Conservation (phyloP, 2,797 vertebrate species). For the Crotalus adamanteus region DNA sequence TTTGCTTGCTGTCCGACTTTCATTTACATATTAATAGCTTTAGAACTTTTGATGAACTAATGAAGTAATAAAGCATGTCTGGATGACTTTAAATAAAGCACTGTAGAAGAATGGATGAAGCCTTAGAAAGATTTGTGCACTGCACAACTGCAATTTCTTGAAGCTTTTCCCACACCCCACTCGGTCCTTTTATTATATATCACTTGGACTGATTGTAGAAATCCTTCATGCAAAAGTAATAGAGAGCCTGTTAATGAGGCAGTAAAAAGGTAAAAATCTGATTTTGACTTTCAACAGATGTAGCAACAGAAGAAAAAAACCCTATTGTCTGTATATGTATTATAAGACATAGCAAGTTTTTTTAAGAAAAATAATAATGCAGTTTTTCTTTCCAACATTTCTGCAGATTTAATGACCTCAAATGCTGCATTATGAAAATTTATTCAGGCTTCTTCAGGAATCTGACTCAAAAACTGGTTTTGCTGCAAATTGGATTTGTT, state of each 20-base stretch:
- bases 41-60: slow-evolving; percentile 13
- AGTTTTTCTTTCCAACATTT: not conserved
- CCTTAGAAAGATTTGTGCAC: not conserved
- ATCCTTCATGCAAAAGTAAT: not conserved
- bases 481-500: not conserved
- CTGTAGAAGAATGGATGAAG: not conserved
- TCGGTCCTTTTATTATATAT: not conserved
- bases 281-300: slow-evolving; percentile 2
- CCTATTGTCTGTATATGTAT: not conserved
- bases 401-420: not conserved
- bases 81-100: not conserved
- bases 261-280: not conserved
- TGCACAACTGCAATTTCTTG: not conserved
- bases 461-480: not conserved
- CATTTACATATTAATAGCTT: slow-evolving; percentile 30
- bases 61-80: slow-evolving; percentile 6
- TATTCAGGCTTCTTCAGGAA: not conserved
- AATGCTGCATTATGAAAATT: slow-evolving; percentile 2
- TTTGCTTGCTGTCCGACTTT: not conserved
- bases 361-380: not conserved
- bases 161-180: not conserved
- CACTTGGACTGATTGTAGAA: not conserved
- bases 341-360: not conserved
- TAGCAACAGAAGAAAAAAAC: not conserved
- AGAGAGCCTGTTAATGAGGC: not conserved